A percentile compares a stretch with the other conserved stretches of the same genome.
Evolutionary conservation across 1,140 invertebrate species (phyloP).

Genomic region (Chironomus striatipennis): DNA sequence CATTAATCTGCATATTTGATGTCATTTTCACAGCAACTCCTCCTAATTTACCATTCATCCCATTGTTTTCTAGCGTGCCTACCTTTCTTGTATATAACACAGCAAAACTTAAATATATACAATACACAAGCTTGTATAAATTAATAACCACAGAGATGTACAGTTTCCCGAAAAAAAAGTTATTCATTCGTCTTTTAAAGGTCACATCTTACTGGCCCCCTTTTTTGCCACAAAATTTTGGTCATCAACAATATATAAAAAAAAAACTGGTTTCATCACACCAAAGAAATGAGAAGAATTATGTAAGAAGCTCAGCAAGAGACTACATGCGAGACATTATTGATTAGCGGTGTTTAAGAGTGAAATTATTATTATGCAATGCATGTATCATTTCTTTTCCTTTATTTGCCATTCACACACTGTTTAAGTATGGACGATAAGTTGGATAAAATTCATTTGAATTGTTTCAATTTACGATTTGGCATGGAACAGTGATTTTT

Average conservation of each 20-base stretch:
- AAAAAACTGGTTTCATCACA: background rate
- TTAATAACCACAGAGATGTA: too few species aligned
- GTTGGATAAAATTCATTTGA: too few species aligned
- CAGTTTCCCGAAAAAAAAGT: too few species aligned
- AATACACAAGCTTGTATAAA: too few species aligned
- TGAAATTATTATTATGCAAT: conserved; percentile 21
- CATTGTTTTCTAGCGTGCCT: too few species aligned
- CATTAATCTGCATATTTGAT: too few species aligned
- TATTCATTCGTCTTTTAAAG: background rate
- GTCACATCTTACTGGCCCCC: background rate
- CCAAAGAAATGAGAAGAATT: background rate
- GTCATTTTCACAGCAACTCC: too few species aligned
- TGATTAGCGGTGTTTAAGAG: background rate
- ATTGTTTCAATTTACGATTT: too few species aligned
- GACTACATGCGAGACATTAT: background rate
- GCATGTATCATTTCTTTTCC: background rate
- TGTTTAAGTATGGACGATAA: too few species aligned
- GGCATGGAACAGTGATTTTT: background rate
- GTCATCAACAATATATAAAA: background rate
- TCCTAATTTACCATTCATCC: too few species aligned
- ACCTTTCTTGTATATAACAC: too few species aligned
- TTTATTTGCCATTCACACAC: background rate
- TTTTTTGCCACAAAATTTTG: background rate
- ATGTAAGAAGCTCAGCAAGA: background rate
- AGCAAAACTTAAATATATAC: too few species aligned